These are phyloP conservation scores for Chloropsis cyanopogon DNA, from an alignment of 2,113 vertebrate genomes.

Conservation along the genomic window DNA sequence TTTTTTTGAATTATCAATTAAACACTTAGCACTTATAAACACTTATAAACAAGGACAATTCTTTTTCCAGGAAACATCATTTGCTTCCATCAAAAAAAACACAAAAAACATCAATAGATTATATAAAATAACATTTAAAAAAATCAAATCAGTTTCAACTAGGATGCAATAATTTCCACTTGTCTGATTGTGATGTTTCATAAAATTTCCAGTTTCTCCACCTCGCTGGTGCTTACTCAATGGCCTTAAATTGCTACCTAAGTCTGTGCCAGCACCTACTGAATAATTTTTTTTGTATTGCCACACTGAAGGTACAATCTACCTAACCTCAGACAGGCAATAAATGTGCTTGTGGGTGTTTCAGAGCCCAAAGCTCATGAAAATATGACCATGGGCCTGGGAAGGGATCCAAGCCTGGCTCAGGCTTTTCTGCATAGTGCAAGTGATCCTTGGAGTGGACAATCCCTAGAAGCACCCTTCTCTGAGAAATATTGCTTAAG, in stretches of 20 bases:
- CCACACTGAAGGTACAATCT: background rate
- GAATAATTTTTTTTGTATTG: background rate
- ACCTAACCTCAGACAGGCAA: background rate
- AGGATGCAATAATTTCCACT: background rate
- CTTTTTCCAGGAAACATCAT: background rate
- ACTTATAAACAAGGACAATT: background rate
- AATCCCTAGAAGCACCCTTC: background rate
- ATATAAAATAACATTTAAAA: background rate
- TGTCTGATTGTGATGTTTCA: background rate
- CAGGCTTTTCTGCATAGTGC: background rate
- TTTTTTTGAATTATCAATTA: background rate
- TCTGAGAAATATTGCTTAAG: background rate
- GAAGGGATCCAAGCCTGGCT: background rate
- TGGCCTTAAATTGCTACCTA: background rate
- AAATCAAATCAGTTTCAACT: background rate
- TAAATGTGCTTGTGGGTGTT: accelerated
- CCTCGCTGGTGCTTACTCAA: background rate
- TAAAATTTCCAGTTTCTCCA: background rate
- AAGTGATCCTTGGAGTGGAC: background rate
- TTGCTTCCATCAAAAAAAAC: background rate
- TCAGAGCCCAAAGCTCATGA: background rate
- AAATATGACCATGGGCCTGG: background rate
- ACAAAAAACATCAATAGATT: background rate
- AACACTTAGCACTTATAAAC: background rate
- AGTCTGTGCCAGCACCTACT: background rate